Evolutionary conservation across 2,113 vertebrate species (phyloP).

Genomic region (Aptenodytes patagonicus): DNA sequence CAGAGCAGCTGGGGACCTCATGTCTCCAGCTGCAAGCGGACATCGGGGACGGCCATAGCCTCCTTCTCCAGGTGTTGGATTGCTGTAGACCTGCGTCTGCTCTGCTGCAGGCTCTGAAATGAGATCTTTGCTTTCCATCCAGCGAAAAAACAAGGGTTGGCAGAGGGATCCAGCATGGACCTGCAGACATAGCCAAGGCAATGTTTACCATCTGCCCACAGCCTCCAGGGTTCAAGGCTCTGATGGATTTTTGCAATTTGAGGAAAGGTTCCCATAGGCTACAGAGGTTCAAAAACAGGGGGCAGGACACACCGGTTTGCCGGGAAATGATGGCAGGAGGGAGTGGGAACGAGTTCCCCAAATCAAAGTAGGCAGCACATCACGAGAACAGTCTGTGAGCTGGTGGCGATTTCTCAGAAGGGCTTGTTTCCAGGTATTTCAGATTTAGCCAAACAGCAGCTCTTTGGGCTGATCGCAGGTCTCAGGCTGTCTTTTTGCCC

Average conservation of each 20-base stretch:
- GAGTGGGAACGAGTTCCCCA: accelerated
- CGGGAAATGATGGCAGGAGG: background rate
- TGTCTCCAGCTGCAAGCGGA: background rate
- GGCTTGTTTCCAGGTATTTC: background rate
- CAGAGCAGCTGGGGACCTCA: background rate
- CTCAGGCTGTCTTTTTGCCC: background rate
- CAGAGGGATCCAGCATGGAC: background rate
- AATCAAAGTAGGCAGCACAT: accelerated
- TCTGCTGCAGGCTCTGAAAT: background rate
- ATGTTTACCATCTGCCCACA: background rate
- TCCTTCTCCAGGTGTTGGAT: background rate
- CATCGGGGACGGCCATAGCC: accelerated
- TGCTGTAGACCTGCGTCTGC: accelerated
- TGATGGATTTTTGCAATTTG: background rate
- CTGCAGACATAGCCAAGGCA: background rate
- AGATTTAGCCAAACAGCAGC: background rate
- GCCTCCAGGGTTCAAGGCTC: background rate
- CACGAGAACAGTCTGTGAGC: background rate
- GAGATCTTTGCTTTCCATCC: background rate
- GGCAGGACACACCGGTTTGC: background rate
- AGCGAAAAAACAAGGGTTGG: background rate
- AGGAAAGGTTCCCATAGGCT: background rate
- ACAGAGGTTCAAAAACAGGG: background rate
- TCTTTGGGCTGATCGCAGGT: background rate
- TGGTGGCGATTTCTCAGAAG: background rate